These are phyloP conservation scores for Yoshiicerus persimilis DNA, from an alignment of 1,140 invertebrate genomes.

Conservation along the genomic window DNA sequence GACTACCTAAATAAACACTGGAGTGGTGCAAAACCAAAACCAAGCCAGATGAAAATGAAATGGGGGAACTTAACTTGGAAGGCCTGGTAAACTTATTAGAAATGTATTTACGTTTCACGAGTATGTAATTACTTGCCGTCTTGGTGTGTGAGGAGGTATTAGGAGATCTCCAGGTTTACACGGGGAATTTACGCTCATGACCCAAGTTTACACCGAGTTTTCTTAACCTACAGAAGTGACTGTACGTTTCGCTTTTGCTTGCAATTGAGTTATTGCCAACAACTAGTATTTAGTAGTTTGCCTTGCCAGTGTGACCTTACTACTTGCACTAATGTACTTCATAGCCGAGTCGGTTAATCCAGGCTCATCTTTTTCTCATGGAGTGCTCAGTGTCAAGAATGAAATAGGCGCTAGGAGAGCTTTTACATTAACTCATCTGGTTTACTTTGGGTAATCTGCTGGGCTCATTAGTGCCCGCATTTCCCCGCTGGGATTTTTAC, in stretches of 20 bases:
- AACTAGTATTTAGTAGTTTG: background rate
- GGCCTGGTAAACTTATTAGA: background rate
- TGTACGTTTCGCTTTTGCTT: background rate
- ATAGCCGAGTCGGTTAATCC: background rate
- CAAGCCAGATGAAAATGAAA: background rate
- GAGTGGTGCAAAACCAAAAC: no score
- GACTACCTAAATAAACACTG: background rate
- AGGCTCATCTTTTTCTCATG: constrained; percentile 1
- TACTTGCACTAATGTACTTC: background rate
- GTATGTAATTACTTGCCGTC: background rate
- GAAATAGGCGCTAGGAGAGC: background rate
- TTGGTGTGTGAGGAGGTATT: no score
- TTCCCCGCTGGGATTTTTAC: background rate
- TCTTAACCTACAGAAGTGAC: background rate
- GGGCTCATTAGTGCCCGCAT: background rate
- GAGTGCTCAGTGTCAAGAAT: constrained; percentile 3
- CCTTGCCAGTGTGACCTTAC: background rate
- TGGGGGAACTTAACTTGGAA: background rate
- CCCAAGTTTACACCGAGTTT: background rate
- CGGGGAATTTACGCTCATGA: background rate
- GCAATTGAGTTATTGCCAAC: background rate
- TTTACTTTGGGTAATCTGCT: background rate
- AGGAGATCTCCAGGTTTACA: background rate
- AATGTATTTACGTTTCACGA: background rate
- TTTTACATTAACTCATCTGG: background rate